Base-by-base conservation (phyloP, 2,113 vertebrate species). In the Pygoscelis adeliae region DNA sequence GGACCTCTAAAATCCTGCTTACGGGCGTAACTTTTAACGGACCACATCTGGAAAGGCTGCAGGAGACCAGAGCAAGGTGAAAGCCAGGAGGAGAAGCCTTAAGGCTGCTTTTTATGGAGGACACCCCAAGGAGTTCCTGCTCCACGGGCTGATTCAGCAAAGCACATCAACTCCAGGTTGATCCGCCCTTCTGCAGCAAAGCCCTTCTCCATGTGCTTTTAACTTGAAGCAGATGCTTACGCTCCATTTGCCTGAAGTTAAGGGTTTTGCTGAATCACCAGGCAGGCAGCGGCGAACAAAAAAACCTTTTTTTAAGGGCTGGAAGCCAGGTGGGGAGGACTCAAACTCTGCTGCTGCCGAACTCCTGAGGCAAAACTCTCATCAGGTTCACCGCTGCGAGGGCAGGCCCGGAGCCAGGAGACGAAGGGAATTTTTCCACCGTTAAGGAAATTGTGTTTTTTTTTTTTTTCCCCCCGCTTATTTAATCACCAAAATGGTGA, bases 251-350 rank as follows among this genome's bases (percentile, higher is more conserved):
- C 89, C 90, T 47, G 32, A 53, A 85, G 83, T 40, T 19, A 0
- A 3, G 66, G 70, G 78, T 91, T 97, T 80, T 96, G 97, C 93
- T 96, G 97, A 97, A 94, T 96, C 95, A 96, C 40, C 0, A 38
- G 91, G 71, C 80, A 72, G 88, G 79, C 15, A 2, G 55, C 7
- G 11, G 62, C 0, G 5, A 93, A 94, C 78, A 91, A n/a, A 94
- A 94, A 94, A n/a, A 19, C 1, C 61, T 61, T 87, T 71, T 42
- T 62, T 19, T 22, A 70, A 93, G 92, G 94, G 90, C 92, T 94
- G 85, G 40, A 38, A 94, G 92, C 92, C 93, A 95, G 90, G 97
- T 53, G 70, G 92, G 74, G 56, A 93, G 90, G 82, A 83, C 53
- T 89, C 58, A 85, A 92, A 82, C 49, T 84, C 44, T 72, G 87